A percentile compares a stretch with the other conserved stretches of the same genome.
phyloP scores from a whole-genome alignment of 2,888 invertebrate species.

The Phymatocera aterrima region DNA sequence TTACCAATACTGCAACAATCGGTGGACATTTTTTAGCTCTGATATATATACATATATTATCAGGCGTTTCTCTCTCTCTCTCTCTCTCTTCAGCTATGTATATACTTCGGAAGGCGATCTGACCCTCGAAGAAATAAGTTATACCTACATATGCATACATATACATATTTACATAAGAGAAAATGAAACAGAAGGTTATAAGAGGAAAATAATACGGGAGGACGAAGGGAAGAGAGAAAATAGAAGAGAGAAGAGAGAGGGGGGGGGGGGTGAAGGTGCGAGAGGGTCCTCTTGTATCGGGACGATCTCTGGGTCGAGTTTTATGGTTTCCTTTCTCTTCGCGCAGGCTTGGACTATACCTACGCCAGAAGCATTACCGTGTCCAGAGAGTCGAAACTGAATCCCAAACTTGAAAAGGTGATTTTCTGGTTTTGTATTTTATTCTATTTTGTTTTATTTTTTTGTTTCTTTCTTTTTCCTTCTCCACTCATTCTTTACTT shows the following conservation, averaged over 20 bases:
- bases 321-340: conserved; percentile 47
- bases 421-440: conserved; percentile 15
- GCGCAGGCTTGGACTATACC: not conserved
- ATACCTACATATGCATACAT: no score
- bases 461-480: not conserved
- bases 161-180: not conserved
- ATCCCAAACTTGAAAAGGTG: conserved; percentile 45
- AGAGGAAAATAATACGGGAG: not conserved
- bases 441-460: not conserved
- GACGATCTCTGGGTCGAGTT: conserved; percentile 46
- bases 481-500: not conserved
- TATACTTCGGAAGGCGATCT: conserved; percentile 9
- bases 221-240: not conserved
- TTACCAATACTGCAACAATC: no score
- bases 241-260: not conserved
- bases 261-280: no score
- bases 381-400: conserved; percentile 39
- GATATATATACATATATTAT: no score
- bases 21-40: no score
- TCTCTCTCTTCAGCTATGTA: no score
- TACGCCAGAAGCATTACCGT: conserved; percentile 42
- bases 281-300: conserved; percentile 39
- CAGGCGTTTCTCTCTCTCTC: no score
- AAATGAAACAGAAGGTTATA: not conserved
- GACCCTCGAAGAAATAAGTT: conserved; percentile 38